phyloP scores from a whole-genome alignment of 2,888 invertebrate genomes.

The Apoda limacodes region DNA sequence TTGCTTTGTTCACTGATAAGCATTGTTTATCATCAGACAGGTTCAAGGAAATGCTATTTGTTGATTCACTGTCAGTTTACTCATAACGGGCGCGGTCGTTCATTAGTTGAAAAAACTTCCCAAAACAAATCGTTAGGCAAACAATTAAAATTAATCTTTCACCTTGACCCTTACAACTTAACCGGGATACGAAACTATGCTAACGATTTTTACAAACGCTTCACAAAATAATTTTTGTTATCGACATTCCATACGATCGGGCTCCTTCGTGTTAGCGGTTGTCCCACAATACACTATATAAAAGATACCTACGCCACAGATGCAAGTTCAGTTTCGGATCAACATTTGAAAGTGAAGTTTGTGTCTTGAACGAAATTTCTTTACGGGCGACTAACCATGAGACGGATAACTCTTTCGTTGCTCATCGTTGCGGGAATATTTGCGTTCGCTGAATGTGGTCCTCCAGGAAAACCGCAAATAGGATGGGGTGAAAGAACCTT shows the following conservation, averaged over 20 bases:
- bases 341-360: slow-evolving; percentile 42
- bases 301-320: slow-evolving; percentile 39
- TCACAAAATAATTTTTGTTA: slow-evolving; percentile 42
- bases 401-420: too few species aligned
- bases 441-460: slow-evolving; percentile 35
- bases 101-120: slow-evolving; percentile 20
- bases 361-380: slow-evolving; percentile 29
- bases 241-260: slow-evolving; percentile 41
- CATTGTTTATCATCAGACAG: slow-evolving; percentile 5
- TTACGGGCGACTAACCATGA: too few species aligned
- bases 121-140: slow-evolving; percentile 36
- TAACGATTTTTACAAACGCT: slow-evolving; percentile 54
- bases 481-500: slow-evolving; percentile 63
- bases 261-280: slow-evolving; percentile 55
- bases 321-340: slow-evolving; percentile 46
- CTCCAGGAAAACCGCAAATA: slow-evolving; percentile 52
- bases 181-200: slow-evolving; percentile 56
- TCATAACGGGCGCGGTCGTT: slow-evolving; percentile 13
- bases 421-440: slow-evolving; percentile 32
- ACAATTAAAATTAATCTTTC: slow-evolving; percentile 40
- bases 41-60: too few species aligned
- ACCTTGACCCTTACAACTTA: slow-evolving; percentile 53
- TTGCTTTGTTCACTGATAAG: slow-evolving; percentile 4
- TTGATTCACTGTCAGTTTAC: slow-evolving; percentile 2
- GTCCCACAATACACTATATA: slow-evolving; percentile 64